Evolutionary conservation across 1,140 invertebrate species (phyloP).

Genomic region (Cheumatopsyche charites): DNA sequence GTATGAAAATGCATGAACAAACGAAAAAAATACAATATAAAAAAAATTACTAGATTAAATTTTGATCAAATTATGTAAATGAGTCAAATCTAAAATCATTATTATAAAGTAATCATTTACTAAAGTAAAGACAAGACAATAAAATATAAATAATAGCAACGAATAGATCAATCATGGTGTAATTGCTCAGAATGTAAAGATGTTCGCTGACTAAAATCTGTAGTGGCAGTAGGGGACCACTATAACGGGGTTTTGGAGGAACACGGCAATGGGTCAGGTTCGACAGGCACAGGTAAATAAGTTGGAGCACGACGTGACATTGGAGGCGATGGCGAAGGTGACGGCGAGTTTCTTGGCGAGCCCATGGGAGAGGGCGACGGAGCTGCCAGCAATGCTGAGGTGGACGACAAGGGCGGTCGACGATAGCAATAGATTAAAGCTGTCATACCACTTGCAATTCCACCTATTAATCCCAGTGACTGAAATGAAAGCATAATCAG

Average conservation of each 20-base stretch:
- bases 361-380: conserved; percentile 19
- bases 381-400: conserved; percentile 24
- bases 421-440: conserved; percentile 46
- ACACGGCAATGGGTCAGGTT: conserved; percentile 45
- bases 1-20: neutral
- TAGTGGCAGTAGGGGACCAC: conserved; percentile 38
- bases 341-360: conserved; percentile 34
- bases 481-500: conserved; percentile 16
- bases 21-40: too few species aligned
- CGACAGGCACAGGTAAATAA: conserved; percentile 40
- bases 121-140: too few species aligned
- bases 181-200: conserved; percentile 29
- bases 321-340: conserved; percentile 35
- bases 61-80: too few species aligned
- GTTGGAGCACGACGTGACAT: conserved; percentile 31
- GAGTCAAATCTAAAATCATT: too few species aligned
- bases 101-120: too few species aligned
- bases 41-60: too few species aligned
- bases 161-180: conserved; percentile 10
- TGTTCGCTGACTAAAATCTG: conserved; percentile 21
- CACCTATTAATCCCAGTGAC: conserved; percentile 45
- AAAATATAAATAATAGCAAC: neutral
- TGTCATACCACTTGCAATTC: conserved; percentile 39
- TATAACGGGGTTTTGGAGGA: conserved; percentile 47
- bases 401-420: conserved; percentile 20